A percentile compares a stretch with the other conserved stretches of the same genome.
phyloP scores from a whole-genome alignment of 2,797 vertebrate genomes.

The Scarus forsteni region DNA sequence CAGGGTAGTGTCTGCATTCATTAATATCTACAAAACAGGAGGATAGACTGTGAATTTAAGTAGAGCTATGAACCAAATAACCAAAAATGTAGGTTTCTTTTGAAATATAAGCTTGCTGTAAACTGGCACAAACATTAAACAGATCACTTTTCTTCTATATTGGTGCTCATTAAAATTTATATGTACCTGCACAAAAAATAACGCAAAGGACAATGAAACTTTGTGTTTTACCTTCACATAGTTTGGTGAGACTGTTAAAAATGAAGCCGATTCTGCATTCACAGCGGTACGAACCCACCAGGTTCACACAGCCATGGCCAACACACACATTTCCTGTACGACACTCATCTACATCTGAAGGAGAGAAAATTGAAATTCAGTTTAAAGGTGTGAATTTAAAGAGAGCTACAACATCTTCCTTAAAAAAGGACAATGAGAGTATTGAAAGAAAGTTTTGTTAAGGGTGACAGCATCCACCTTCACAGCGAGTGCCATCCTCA shows the following conservation, averaged over 20 bases:
- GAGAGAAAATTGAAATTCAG: neutral
- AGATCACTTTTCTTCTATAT: neutral
- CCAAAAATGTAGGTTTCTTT: neutral
- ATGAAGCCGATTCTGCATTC: conserved; percentile 89
- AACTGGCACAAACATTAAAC: neutral
- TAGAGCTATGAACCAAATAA: neutral
- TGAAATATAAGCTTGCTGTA: neutral
- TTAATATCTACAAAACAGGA: conserved; percentile 86
- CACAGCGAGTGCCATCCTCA: conserved; percentile 87
- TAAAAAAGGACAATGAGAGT: neutral
- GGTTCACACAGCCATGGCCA: conserved; percentile 88
- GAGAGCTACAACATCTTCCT: neutral
- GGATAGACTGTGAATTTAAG: neutral
- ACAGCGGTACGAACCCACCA: conserved; percentile 90
- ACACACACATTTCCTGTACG: conserved; percentile 79
- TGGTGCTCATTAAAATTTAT: too few species aligned
- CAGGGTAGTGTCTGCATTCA: conserved; percentile 89
- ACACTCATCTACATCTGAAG: conserved; percentile 93
- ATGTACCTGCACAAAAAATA: too few species aligned
- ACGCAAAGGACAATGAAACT: too few species aligned
- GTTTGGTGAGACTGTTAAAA: conserved; percentile 87
- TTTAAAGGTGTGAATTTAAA: too few species aligned
- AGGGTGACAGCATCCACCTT: conserved; percentile 76
- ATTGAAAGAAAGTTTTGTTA: rapidly evolving
- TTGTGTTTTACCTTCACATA: conserved; percentile 85